Conservation (phyloP, 2,888 invertebrate species). For the Schrankia costaestrigalis region DNA sequence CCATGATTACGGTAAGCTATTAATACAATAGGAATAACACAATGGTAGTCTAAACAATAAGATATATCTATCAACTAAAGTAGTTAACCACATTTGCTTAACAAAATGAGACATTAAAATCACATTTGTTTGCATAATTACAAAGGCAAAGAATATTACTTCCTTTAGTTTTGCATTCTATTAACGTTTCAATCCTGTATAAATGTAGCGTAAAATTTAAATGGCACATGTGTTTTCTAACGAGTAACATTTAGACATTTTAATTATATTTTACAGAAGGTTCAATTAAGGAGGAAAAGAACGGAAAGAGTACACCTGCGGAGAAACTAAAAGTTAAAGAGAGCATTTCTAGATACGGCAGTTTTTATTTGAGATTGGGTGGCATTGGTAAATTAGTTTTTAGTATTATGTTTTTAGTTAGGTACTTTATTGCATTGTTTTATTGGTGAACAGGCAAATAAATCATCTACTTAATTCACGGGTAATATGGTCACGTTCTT, state of each 20-base stretch:
- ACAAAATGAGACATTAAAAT: conserved; percentile 79
- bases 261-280: conserved; percentile 57
- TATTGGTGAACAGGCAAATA: too few relatives aligned
- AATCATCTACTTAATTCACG: too few relatives aligned
- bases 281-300: conserved; percentile 59
- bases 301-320: conserved; percentile 52
- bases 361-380: conserved; percentile 92
- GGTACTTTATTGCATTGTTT: conserved; percentile 7
- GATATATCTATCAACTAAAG: conserved; percentile 34
- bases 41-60: conserved; percentile 30
- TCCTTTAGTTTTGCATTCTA: conserved; percentile 69
- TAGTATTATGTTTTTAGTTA: conserved; percentile 17
- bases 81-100: conserved; percentile 74
- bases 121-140: conserved; percentile 78
- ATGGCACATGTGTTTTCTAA: conserved; percentile 44
- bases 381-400: conserved; percentile 83
- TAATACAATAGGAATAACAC: conserved; percentile 22
- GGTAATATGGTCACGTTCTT: too few relatives aligned
- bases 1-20: conserved; percentile 67
- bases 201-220: conserved; percentile 52
- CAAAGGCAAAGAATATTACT: conserved; percentile 66
- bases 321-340: conserved; percentile 65
- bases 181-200: conserved; percentile 54
- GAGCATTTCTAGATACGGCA: conserved; percentile 84
- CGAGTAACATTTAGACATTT: conserved; percentile 36